Evolutionary conservation across 2,888 invertebrate genomes (phyloP).

Genomic region (Eilema caniola): DNA sequence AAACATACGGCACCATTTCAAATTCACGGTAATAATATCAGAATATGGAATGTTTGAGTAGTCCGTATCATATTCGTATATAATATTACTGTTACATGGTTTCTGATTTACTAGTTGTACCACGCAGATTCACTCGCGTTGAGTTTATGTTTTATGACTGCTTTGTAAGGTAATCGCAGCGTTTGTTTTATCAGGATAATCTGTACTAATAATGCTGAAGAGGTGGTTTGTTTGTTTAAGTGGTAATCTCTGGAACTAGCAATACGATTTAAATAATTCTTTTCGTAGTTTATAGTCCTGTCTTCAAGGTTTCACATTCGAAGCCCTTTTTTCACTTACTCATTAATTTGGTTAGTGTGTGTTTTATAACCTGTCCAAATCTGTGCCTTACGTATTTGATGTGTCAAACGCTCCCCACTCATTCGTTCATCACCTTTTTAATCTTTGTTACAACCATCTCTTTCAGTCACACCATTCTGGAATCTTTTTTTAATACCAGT

Average conservation of each 20-base stretch:
- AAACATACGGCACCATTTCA: constrained; percentile 11
- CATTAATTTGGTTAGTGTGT: too few species aligned
- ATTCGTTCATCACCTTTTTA: too few species aligned
- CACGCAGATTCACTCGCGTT: neutral
- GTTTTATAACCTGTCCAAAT: too few species aligned
- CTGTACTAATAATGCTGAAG: neutral
- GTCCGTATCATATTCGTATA: neutral
- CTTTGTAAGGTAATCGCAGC: too few species aligned
- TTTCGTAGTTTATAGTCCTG: neutral
- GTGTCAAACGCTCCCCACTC: too few species aligned
- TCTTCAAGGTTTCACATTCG: too few species aligned
- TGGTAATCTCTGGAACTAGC: neutral
- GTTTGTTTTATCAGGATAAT: too few species aligned
- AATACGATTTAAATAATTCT: neutral
- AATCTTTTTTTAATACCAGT: too few species aligned
- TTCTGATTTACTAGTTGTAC: neutral
- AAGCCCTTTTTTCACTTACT: too few species aligned
- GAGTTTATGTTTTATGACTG: neutral
- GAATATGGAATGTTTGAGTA: constrained; percentile 1
- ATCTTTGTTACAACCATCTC: too few species aligned
- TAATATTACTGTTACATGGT: neutral
- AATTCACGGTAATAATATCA: neutral
- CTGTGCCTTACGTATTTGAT: too few species aligned
- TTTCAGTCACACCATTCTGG: too few species aligned
- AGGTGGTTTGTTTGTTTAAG: neutral